Conservation (phyloP, 2,113 vertebrate species). For the Nesospiza acunhae region DNA sequence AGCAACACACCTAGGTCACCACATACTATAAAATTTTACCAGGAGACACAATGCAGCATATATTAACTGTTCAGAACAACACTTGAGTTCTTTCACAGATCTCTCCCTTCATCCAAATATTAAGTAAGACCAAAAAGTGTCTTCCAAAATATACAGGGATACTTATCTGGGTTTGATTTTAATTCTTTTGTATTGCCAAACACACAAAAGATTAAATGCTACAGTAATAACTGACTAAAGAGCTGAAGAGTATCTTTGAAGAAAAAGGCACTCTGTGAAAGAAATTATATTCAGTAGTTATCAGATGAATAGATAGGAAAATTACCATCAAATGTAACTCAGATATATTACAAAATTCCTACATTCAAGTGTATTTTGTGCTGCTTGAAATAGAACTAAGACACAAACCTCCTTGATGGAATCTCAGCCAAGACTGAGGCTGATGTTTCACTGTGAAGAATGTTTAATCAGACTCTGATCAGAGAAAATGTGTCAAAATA, state of each 20-base stretch:
- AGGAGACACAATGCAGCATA: neutral
- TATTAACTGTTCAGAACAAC: neutral
- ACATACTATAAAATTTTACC: neutral
- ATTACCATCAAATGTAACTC: neutral
- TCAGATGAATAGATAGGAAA: neutral
- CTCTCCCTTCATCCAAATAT: neutral
- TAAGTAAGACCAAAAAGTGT: neutral
- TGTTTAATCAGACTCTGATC: neutral
- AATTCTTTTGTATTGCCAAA: neutral
- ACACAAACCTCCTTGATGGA: neutral
- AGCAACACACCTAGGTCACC: neutral
- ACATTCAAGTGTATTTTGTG: neutral
- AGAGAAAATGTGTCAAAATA: neutral
- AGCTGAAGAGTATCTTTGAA: neutral
- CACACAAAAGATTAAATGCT: neutral
- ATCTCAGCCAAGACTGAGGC: neutral
- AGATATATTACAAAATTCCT: neutral
- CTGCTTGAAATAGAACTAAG: neutral
- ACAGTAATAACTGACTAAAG: neutral
- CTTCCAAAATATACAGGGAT: neutral
- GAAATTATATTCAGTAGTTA: neutral
- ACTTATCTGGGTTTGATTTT: neutral
- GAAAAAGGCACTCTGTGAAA: neutral
- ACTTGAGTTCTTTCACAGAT: neutral
- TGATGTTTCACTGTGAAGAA: neutral